Evolutionary conservation across 2,888 invertebrate genomes (phyloP).

Genomic region (Smittia sp.): DNA sequence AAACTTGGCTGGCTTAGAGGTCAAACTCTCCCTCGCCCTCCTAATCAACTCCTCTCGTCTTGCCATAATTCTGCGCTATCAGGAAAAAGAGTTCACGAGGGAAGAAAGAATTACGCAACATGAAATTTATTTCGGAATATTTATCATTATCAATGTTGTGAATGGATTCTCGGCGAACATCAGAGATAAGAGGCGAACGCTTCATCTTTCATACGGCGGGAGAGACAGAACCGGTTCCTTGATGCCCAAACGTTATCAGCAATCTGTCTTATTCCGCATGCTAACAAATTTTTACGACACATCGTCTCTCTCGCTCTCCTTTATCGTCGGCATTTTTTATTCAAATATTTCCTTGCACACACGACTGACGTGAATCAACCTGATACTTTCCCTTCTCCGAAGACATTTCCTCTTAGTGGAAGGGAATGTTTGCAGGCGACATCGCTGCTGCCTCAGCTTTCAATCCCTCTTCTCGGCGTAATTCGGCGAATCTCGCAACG

Average conservation of each 20-base stretch:
- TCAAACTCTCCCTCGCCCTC: background rate
- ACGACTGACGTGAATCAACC: constrained; percentile 21
- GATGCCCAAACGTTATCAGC: constrained; percentile 17
- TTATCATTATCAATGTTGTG: constrained; percentile 26
- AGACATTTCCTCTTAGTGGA: background rate
- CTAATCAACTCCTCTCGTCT: background rate
- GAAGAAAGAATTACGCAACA: constrained; percentile 6
- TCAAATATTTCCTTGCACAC: constrained; percentile 9
- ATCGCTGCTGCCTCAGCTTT: background rate
- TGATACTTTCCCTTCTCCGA: background rate
- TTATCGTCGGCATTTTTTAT: constrained; percentile 22
- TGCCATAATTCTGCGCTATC: constrained; percentile 4
- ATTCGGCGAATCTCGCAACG: too few relatives aligned
- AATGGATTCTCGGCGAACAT: constrained; percentile 4
- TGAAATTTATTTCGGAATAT: constrained; percentile 18
- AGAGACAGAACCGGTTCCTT: background rate
- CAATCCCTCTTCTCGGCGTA: background rate
- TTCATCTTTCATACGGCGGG: background rate
- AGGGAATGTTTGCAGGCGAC: background rate
- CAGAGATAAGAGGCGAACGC: constrained; percentile 6
- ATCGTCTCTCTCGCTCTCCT: background rate
- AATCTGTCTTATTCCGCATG: constrained; percentile 23
- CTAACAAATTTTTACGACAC: constrained; percentile 27
- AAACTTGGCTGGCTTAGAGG: background rate
- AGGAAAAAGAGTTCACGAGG: background rate